A percentile compares a stretch with the other conserved stretches of the same genome.
Conservation (phyloP, 2,888 invertebrate genomes). For the Ganaspis brasiliensis region DNA sequence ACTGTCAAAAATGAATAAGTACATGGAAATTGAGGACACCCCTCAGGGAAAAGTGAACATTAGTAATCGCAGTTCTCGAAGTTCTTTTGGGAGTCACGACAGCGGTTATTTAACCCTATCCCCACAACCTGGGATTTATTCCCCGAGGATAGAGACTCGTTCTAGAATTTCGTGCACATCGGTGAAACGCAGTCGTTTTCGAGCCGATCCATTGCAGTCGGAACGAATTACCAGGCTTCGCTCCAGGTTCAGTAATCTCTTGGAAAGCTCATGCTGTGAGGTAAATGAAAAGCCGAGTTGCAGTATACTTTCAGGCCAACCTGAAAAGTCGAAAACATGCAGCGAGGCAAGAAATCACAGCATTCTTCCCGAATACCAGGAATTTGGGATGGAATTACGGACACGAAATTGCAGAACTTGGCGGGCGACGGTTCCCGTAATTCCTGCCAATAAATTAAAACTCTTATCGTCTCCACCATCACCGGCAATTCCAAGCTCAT, state of each 20-base stretch:
- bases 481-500: constrained; percentile 52
- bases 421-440: constrained; percentile 23
- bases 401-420: constrained; percentile 11
- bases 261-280: constrained; percentile 33
- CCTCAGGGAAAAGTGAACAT: constrained; percentile 48
- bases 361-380: constrained; percentile 47
- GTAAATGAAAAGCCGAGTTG: not conserved
- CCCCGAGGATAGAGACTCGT: constrained; percentile 6
- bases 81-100: constrained; percentile 44
- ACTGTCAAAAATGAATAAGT: constrained; percentile 47
- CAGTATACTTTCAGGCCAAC: not conserved
- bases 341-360: not conserved
- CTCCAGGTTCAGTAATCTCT: constrained; percentile 39
- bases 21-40: constrained; percentile 48
- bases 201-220: constrained; percentile 51
- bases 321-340: not conserved
- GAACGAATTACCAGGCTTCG: constrained; percentile 35
- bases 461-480: constrained; percentile 51
- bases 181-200: constrained; percentile 52
- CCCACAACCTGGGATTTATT: constrained; percentile 27
- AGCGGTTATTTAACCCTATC: constrained; percentile 57
- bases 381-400: constrained; percentile 43
- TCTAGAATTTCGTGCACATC: not conserved
- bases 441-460: constrained; percentile 26
- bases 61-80: constrained; percentile 30